Percentiles rank a stretch among this genome's conserved stretches.
Conservation (phyloP, 2,888 invertebrate genomes). For the Oegoconia quadripuncta region DNA sequence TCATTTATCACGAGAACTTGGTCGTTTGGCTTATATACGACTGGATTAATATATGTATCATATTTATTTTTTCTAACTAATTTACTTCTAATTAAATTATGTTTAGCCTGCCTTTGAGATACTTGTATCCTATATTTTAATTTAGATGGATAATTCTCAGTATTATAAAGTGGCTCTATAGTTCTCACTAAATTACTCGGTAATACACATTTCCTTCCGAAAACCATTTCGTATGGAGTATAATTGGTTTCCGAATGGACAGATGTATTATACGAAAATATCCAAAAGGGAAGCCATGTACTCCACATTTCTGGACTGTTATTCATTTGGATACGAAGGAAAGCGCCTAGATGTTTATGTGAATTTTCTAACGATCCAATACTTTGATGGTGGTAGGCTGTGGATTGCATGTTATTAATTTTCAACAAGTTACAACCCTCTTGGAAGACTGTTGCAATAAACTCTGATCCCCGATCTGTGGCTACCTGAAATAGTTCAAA, state of each 20-base stretch:
- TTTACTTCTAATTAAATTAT: constrained; percentile 14
- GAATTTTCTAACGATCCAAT: constrained; percentile 11
- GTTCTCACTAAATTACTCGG: constrained; percentile 13
- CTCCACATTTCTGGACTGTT: constrained; percentile 14
- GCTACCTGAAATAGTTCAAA: no score
- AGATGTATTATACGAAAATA: constrained; percentile 20
- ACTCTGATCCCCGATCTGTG: constrained; percentile 18
- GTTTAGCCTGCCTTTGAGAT: constrained; percentile 15
- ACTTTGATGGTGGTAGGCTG: constrained; percentile 20
- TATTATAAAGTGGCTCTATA: constrained; percentile 19
- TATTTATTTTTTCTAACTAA: constrained; percentile 9
- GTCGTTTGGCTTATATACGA: no score
- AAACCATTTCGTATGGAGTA: constrained; percentile 20
- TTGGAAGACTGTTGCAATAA: constrained; percentile 12
- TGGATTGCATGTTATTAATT: constrained; percentile 16
- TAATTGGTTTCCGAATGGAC: no score
- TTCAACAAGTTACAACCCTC: constrained; percentile 20
- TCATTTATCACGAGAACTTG: no score
- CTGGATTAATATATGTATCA: no score
- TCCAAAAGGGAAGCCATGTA: constrained; percentile 20
- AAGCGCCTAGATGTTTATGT: constrained; percentile 13
- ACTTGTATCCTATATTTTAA: constrained; percentile 19
- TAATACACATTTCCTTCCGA: constrained; percentile 18
- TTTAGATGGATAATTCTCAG: constrained; percentile 14
- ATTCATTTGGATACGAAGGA: constrained; percentile 15